Evolutionary conservation across 2,888 invertebrate species (phyloP).

Genomic region (Pharmacophagus antenor): DNA sequence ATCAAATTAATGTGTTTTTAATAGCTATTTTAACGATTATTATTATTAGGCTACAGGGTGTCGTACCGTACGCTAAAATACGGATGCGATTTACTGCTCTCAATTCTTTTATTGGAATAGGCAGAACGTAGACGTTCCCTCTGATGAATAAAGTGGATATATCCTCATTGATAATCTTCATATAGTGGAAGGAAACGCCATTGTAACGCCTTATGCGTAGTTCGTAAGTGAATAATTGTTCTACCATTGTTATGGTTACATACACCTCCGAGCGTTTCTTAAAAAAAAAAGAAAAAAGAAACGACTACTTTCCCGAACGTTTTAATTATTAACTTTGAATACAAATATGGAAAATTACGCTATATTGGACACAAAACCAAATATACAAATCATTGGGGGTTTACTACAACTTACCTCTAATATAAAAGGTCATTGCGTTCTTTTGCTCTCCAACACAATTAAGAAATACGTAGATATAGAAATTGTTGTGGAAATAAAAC

Average conservation of each 20-base stretch:
- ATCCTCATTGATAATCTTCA: slow-evolving; percentile 28
- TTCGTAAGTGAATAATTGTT: slow-evolving; percentile 22
- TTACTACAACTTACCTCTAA: too few species aligned
- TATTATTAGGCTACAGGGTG: slow-evolving; percentile 8
- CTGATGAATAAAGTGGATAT: slow-evolving; percentile 31
- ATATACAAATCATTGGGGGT: too few species aligned
- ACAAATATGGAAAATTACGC: too few species aligned
- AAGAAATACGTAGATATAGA: not conserved
- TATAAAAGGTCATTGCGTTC: too few species aligned
- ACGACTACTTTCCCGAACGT: too few species aligned
- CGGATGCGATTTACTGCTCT: slow-evolving; percentile 24
- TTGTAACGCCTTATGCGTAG: slow-evolving; percentile 17
- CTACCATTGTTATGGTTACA: slow-evolving; percentile 16
- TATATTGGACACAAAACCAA: too few species aligned
- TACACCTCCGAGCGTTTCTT: not conserved
- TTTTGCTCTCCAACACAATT: too few species aligned
- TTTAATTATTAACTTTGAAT: too few species aligned
- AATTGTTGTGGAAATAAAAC: slow-evolving; percentile 3
- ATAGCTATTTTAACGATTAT: not conserved
- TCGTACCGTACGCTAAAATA: slow-evolving; percentile 5
- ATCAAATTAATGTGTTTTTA: too few species aligned
- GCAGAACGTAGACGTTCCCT: slow-evolving; percentile 24
- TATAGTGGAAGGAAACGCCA: slow-evolving; percentile 24
- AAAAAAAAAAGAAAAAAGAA: too few species aligned
- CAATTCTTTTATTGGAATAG: slow-evolving; percentile 28